These are phyloP conservation scores for Otis tarda DNA, from an alignment of 2,113 vertebrate species.

Conservation along the genomic window DNA sequence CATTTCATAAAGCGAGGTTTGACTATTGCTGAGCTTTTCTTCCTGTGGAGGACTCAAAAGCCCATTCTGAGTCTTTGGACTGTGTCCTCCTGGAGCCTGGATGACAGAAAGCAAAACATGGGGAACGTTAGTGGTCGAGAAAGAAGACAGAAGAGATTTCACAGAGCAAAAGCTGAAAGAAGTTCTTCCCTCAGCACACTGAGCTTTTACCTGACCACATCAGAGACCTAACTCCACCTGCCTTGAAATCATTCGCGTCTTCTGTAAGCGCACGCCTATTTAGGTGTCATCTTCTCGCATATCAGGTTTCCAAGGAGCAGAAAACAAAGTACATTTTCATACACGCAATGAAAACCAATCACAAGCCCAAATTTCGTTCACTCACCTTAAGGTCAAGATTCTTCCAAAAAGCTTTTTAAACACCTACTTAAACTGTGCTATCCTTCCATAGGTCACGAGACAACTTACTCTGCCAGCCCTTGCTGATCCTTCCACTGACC, in stretches of 20 bases:
- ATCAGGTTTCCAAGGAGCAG: not conserved
- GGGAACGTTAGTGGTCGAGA: not conserved
- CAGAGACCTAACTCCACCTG: not conserved
- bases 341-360: fast-evolving
- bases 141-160: not conserved
- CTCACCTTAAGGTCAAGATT: not conserved
- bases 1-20: constrained; percentile 93
- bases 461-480: not conserved
- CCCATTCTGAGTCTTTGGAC: constrained; percentile 87
- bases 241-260: not conserved
- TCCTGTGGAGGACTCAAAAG: constrained; percentile 87
- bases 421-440: not conserved
- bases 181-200: not conserved
- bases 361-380: not conserved
- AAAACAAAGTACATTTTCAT: not conserved
- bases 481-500: not conserved
- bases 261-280: not conserved
- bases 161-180: not conserved
- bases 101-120: not conserved
- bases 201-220: not conserved
- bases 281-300: not conserved
- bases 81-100: constrained; percentile 76
- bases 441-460: not conserved
- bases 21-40: constrained; percentile 90
- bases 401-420: not conserved